phyloP scores from a whole-genome alignment of 1,140 invertebrate species.

The Lepidotrigona ventralis region DNA sequence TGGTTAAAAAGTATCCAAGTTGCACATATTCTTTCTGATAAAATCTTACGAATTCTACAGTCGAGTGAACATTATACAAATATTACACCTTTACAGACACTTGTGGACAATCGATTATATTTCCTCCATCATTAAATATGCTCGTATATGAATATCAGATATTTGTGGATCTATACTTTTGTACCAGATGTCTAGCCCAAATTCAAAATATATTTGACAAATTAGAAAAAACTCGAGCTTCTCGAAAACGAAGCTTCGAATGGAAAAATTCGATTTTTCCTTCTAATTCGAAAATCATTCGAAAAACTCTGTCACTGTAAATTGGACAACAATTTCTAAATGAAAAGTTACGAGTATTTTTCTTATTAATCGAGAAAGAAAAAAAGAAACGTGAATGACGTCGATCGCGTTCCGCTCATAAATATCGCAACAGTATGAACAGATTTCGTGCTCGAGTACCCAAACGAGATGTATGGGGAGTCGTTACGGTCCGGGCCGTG shows the following conservation, averaged over 20 bases:
- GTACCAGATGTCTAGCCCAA: neutral
- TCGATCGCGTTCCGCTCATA: neutral
- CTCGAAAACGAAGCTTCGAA: too few species aligned
- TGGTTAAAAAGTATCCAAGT: neutral
- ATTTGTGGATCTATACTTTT: neutral
- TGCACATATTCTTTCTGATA: neutral
- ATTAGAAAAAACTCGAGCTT: too few species aligned
- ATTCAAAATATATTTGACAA: too few species aligned
- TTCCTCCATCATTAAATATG: neutral
- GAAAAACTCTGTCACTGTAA: too few species aligned
- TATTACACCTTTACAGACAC: neutral
- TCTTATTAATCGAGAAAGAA: neutral
- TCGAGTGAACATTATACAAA: neutral
- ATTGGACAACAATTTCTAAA: neutral
- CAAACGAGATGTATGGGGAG: constrained; percentile 26
- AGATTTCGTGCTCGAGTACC: constrained; percentile 46
- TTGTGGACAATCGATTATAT: neutral
- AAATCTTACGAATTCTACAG: neutral
- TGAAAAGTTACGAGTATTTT: neutral
- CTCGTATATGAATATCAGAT: neutral
- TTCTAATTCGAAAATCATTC: too few species aligned
- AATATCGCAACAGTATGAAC: constrained; percentile 42
- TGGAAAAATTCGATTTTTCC: too few species aligned
- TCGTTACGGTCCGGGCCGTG: constrained; percentile 19
- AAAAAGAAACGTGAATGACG: neutral